These are phyloP conservation scores for Yoshiicerus persimilis DNA, from an alignment of 1,140 invertebrate genomes.

Conservation along the genomic window DNA sequence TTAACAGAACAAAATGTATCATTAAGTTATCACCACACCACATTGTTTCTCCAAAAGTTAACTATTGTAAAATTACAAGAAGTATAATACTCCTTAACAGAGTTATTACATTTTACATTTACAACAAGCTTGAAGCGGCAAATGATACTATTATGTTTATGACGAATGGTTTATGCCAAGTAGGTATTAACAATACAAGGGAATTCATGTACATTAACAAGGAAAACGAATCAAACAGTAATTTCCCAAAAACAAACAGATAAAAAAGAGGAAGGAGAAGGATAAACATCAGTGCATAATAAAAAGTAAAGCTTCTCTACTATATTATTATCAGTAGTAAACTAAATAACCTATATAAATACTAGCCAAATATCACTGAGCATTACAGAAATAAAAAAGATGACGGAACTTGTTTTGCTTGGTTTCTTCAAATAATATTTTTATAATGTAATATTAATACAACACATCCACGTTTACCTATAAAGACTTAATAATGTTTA, in stretches of 20 bases:
- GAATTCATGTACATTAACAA: not conserved
- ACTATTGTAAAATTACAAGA: not conserved
- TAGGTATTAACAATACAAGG: too few species aligned
- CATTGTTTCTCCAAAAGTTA: not conserved
- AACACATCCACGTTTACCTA: too few species aligned
- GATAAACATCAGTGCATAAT: not conserved
- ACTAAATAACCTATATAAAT: too few species aligned
- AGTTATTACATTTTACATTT: too few species aligned
- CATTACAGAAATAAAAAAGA: not conserved
- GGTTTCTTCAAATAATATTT: not conserved
- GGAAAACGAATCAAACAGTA: not conserved
- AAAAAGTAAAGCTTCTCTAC: not conserved
- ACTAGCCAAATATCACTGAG: too few species aligned
- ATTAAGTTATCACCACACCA: not conserved
- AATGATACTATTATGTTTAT: too few species aligned
- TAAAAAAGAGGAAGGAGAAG: not conserved
- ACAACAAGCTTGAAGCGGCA: not conserved
- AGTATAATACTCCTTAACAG: not conserved
- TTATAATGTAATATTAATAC: not conserved
- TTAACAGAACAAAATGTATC: not conserved
- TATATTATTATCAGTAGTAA: too few species aligned
- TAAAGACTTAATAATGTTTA: not conserved
- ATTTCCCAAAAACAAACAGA: not conserved
- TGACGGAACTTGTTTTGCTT: conserved; percentile 10
- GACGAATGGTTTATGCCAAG: not conserved